phyloP scores from a whole-genome alignment of 2,888 invertebrate genomes.

The Troides oblongomaculatus region DNA sequence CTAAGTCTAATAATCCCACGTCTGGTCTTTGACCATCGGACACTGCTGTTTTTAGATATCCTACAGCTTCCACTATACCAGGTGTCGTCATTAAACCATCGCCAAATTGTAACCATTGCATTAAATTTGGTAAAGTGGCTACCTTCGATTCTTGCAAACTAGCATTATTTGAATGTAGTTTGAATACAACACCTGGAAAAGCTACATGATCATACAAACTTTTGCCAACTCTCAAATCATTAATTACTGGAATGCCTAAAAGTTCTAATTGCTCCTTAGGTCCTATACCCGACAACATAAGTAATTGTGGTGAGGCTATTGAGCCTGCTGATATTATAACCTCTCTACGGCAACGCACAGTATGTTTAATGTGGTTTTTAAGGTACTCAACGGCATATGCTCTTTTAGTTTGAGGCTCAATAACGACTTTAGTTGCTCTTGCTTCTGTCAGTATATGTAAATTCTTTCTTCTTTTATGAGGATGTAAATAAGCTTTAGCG shows the following conservation, averaged over 20 bases:
- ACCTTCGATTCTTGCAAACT: slow-evolving; percentile 66
- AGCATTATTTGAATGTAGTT: slow-evolving; percentile 65
- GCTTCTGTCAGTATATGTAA: slow-evolving; percentile 74
- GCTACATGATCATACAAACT: slow-evolving; percentile 82
- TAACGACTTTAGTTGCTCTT: slow-evolving; percentile 62
- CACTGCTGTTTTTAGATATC: slow-evolving; percentile 81
- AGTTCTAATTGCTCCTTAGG: slow-evolving; percentile 78
- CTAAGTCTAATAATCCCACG: slow-evolving; percentile 82
- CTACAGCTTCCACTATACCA: slow-evolving; percentile 83
- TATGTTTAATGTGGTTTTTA: slow-evolving; percentile 71
- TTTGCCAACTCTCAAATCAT: slow-evolving; percentile 84
- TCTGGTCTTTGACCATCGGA: slow-evolving; percentile 82
- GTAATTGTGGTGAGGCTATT: slow-evolving; percentile 92
- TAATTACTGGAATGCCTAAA: slow-evolving; percentile 80
- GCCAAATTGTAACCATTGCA: slow-evolving; percentile 72
- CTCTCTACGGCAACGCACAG: slow-evolving; percentile 85
- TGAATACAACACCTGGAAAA: slow-evolving; percentile 75
- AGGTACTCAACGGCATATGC: slow-evolving; percentile 86
- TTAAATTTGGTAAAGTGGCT: slow-evolving; percentile 61
- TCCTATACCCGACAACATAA: slow-evolving; percentile 92
- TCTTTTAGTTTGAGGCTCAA: slow-evolving; percentile 78
- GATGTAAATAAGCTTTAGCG: slow-evolving; percentile 83
- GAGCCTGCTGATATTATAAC: slow-evolving; percentile 92
- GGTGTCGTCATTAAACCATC: slow-evolving; percentile 80
- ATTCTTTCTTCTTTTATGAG: slow-evolving; percentile 82